A percentile compares a stretch with the other conserved stretches of the same genome.
These are phyloP conservation scores for Cryptotermes secundus DNA, from an alignment of 1,140 invertebrate species.

Conservation along the genomic window DNA sequence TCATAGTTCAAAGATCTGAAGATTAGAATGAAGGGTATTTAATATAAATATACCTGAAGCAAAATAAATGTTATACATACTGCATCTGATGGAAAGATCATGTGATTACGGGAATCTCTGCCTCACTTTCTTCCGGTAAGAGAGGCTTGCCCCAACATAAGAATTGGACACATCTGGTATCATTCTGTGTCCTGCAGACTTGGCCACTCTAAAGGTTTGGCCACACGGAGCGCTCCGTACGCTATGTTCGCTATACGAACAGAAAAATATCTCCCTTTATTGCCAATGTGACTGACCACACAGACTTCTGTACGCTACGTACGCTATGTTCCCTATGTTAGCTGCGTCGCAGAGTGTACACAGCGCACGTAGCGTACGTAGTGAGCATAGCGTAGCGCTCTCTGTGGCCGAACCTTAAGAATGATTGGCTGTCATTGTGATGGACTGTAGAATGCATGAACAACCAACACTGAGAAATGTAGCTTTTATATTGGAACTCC, in stretches of 20 bases:
- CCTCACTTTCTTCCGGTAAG: neutral
- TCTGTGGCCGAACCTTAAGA: too few species aligned
- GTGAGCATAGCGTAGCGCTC: too few species aligned
- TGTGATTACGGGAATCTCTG: neutral
- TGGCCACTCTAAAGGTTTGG: neutral
- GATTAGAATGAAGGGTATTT: neutral
- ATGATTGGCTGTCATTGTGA: too few species aligned
- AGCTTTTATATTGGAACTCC: too few species aligned
- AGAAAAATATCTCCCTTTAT: too few species aligned
- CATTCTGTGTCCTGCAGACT: neutral
- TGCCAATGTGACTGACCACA: too few species aligned
- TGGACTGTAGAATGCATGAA: neutral
- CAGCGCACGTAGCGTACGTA: too few species aligned
- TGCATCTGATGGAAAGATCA: neutral
- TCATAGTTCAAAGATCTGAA: neutral
- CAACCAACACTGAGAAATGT: neutral
- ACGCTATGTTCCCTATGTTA: too few species aligned
- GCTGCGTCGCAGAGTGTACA: too few species aligned
- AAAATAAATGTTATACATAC: neutral
- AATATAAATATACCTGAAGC: neutral
- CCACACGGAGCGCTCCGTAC: too few species aligned
- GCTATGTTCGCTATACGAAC: too few species aligned
- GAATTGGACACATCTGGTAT: neutral
- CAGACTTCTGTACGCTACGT: too few species aligned
- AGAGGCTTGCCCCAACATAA: neutral